A percentile compares a stretch with the other conserved stretches of the same genome.
Conservation (phyloP, 2,888 invertebrate genomes). For the Neoscelio sp. region DNA sequence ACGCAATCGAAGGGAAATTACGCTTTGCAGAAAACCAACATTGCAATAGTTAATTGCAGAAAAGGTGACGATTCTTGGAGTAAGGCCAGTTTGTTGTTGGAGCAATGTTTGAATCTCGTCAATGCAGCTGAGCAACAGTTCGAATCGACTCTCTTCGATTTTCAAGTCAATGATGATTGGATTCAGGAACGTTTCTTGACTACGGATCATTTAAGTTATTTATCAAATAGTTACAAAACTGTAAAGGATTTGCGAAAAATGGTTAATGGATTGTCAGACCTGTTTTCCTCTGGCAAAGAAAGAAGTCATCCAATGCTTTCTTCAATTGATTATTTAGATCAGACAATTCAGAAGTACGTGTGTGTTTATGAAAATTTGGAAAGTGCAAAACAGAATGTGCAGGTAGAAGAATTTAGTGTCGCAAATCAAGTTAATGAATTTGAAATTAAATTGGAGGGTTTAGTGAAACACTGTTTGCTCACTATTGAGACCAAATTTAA, state of each 20-base stretch:
- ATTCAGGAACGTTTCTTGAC: conserved; percentile 67
- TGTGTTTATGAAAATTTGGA: conserved; percentile 49
- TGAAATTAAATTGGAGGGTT: conserved; percentile 80
- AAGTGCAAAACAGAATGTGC: conserved; percentile 3
- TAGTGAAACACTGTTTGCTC: conserved; percentile 84
- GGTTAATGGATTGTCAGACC: conserved; percentile 62
- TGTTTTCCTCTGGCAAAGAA: conserved; percentile 67
- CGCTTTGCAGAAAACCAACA: conserved; percentile 67
- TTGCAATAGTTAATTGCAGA: conserved; percentile 73
- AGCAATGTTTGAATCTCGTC: conserved; percentile 68
- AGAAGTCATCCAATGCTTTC: conserved; percentile 76
- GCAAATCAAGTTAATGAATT: conserved; percentile 73
- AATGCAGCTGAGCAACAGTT: conserved; percentile 68
- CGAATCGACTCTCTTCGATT: conserved; percentile 49
- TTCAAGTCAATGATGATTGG: conserved; percentile 43
- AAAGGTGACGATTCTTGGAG: conserved; percentile 75
- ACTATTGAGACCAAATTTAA: conserved; percentile 61
- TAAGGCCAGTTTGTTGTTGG: conserved; percentile 70
- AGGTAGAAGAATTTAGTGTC: background rate
- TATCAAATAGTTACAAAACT: conserved; percentile 69
- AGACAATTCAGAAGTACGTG: conserved; percentile 60
- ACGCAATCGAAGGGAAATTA: conserved; percentile 72
- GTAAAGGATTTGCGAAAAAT: conserved; percentile 64
- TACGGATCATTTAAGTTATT: conserved; percentile 71
- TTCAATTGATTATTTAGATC: conserved; percentile 63